phyloP scores from a whole-genome alignment of 1,140 invertebrate species.

The Penaeus indicus region DNA sequence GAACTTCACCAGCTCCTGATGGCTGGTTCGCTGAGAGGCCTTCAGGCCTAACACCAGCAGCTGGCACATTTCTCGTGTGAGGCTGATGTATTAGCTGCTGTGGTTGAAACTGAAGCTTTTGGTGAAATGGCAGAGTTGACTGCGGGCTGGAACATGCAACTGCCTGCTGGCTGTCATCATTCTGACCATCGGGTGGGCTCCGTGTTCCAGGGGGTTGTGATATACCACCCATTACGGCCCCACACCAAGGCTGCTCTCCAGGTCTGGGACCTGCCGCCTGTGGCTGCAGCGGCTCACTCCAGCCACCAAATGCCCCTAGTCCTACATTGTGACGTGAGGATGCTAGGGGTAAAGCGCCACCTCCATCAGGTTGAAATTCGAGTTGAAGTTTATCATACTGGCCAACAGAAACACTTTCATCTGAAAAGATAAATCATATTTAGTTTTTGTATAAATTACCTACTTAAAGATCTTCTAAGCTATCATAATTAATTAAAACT shows the following conservation, averaged over 20 bases:
- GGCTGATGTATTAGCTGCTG: constrained; percentile 24
- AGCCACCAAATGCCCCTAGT: constrained; percentile 55
- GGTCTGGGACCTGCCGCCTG: constrained; percentile 27
- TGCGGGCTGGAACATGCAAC: constrained; percentile 57
- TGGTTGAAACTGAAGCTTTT: constrained; percentile 1
- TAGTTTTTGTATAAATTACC: constrained; percentile 25
- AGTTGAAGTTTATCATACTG: constrained; percentile 54
- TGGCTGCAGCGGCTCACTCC: constrained; percentile 60
- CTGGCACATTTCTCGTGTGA: constrained; percentile 24
- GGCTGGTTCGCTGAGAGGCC: constrained; percentile 40
- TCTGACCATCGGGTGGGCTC: constrained; percentile 61
- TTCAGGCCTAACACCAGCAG: neutral
- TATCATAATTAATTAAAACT: too few relatives aligned
- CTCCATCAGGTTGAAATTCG: constrained; percentile 48
- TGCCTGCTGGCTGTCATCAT: constrained; percentile 52
- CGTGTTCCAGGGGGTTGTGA: constrained; percentile 55
- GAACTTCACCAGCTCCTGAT: constrained; percentile 64
- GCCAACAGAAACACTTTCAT: constrained; percentile 50
- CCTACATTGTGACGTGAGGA: constrained; percentile 33
- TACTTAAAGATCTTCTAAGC: neutral
- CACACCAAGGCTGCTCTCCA: constrained; percentile 32
- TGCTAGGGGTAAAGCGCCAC: neutral
- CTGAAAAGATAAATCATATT: constrained; percentile 27
- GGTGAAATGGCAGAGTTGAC: constrained; percentile 17
- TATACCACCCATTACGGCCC: neutral